Evolutionary conservation across 1,140 invertebrate species (phyloP).

Genomic region (Mactra quadrangularis): DNA sequence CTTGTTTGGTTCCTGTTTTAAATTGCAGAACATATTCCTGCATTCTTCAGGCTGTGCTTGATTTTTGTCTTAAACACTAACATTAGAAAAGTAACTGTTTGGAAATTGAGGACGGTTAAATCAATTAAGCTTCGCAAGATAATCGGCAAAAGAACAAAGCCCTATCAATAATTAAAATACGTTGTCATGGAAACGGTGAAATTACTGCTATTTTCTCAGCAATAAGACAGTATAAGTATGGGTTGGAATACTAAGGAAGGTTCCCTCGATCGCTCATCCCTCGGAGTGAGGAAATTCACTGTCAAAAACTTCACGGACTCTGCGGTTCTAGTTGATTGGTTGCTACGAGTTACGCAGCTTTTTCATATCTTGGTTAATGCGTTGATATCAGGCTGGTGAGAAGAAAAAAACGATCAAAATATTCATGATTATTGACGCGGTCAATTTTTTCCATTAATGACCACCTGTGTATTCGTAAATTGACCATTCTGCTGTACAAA

Average conservation of each 20-base stretch:
- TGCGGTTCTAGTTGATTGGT: too few relatives aligned
- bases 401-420: too few relatives aligned
- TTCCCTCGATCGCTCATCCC: not conserved
- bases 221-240: conserved; percentile 29
- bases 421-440: too few relatives aligned
- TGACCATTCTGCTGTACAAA: too few relatives aligned
- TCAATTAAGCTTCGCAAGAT: conserved; percentile 31
- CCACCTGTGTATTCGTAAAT: too few relatives aligned
- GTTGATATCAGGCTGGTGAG: too few relatives aligned
- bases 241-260: not conserved
- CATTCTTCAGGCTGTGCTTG: conserved; percentile 10
- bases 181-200: conserved; percentile 28
- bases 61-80: not conserved
- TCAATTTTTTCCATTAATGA: too few relatives aligned
- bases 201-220: conserved; percentile 38
- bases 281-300: conserved; percentile 16
- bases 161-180: conserved; percentile 48
- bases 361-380: too few relatives aligned
- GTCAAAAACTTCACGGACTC: not conserved
- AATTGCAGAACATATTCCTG: not conserved
- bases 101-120: conserved; percentile 33
- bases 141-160: conserved; percentile 43
- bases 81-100: conserved; percentile 25
- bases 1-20: not conserved
- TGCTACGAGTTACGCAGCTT: too few relatives aligned